Evolutionary conservation across 2,888 invertebrate species (phyloP).

Genomic region (Chymomyza procnemis): DNA sequence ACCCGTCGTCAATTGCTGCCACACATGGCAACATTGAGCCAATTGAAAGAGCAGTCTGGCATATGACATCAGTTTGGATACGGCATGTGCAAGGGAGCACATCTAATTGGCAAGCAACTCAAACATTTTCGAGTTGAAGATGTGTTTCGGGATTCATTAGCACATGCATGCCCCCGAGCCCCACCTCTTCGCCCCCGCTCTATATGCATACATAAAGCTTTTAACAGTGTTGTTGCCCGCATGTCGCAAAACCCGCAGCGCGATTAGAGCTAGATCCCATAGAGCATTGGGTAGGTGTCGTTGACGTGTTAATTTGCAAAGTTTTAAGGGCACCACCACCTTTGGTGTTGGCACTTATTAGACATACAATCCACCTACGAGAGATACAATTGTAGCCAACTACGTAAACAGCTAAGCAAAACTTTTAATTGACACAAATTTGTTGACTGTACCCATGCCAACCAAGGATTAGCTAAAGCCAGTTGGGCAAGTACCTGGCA

Average conservation of each 20-base stretch:
- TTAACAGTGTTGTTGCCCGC: neutral
- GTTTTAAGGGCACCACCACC: neutral
- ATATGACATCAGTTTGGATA: neutral
- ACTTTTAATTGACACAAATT: constrained; percentile 47
- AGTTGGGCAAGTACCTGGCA: neutral
- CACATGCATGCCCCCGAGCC: constrained; percentile 7
- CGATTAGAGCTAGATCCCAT: neutral
- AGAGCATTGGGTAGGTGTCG: neutral
- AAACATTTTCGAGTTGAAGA: neutral
- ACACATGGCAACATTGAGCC: constrained; percentile 1
- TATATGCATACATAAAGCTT: neutral
- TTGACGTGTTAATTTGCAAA: neutral
- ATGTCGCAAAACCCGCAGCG: neutral
- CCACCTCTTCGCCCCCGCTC: neutral
- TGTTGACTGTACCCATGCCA: constrained; percentile 37
- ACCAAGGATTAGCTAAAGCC: neutral
- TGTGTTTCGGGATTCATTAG: constrained; percentile 22
- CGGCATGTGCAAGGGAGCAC: constrained; percentile 4
- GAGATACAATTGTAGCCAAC: neutral
- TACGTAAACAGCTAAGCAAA: constrained; percentile 1
- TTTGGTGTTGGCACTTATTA: neutral
- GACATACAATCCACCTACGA: neutral
- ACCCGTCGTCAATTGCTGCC: constrained; percentile 5
- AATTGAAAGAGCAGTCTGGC: constrained; percentile 9
- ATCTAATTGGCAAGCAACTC: constrained; percentile 39